Conservation (phyloP, 2,797 vertebrate genomes). For the Staurois parvus region DNA sequence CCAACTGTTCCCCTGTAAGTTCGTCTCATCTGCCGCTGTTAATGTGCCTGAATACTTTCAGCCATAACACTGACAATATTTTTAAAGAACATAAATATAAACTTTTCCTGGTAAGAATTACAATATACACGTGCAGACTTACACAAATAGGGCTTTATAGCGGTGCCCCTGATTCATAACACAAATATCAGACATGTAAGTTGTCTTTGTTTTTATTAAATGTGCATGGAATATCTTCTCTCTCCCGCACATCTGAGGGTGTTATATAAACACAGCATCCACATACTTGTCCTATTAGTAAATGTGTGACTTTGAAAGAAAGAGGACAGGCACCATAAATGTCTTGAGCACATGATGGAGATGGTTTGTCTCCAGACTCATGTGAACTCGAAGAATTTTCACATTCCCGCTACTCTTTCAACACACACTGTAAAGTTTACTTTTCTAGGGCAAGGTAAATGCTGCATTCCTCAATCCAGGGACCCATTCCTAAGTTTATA, state of each 20-base stretch:
- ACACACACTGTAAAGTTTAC: conserved; percentile 52
- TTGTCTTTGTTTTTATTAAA: conserved; percentile 1
- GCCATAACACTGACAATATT: conserved; percentile 40
- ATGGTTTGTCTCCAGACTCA: conserved; percentile 29
- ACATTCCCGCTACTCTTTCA: conserved; percentile 46
- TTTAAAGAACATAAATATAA: conserved; percentile 13
- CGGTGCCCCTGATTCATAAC: conserved; percentile 10
- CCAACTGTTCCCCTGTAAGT: background rate
- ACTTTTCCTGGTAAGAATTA: conserved; percentile 1
- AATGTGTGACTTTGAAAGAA: conserved; percentile 6
- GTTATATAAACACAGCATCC: conserved; percentile 17
- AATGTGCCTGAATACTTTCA: conserved; percentile 30
- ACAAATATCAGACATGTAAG: conserved; percentile 9
- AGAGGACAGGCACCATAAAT: conserved; percentile 11
- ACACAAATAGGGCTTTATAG: conserved; percentile 2
- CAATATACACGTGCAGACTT: conserved; percentile 3
- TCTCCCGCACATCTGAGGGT: background rate
- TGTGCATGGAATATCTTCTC: conserved; percentile 2
- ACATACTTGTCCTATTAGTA: conserved; percentile 26
- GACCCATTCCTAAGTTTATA: conserved; percentile 47
- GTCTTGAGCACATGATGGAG: conserved; percentile 5
- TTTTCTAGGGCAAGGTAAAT: conserved; percentile 48
- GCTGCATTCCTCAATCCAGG: conserved; percentile 38
- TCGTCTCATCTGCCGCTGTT: background rate
- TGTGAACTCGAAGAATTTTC: conserved; percentile 51